phyloP scores from a whole-genome alignment of 2,888 invertebrate species.

The Horisme vitalbata region DNA sequence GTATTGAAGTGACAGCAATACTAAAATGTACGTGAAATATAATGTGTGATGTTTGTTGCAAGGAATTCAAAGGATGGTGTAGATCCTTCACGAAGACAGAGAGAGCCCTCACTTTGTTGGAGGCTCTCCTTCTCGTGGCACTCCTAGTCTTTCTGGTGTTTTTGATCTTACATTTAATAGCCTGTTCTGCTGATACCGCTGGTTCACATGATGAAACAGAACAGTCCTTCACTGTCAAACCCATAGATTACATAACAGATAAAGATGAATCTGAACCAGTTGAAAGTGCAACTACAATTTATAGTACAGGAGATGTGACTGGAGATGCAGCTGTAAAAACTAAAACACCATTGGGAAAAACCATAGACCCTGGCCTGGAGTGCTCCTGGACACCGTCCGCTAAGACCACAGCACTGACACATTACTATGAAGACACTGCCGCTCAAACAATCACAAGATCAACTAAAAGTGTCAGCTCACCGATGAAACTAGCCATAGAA shows the following conservation, averaged over 20 bases:
- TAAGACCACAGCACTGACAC: conserved; percentile 48
- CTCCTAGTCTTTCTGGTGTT: conserved; percentile 55
- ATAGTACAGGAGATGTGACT: background rate
- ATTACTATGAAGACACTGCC: conserved; percentile 43
- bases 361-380: conserved; percentile 28
- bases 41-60: conserved; percentile 61
- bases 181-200: conserved; percentile 37
- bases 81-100: conserved; percentile 65
- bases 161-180: conserved; percentile 57
- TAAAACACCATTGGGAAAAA: background rate
- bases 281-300: background rate
- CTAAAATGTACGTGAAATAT: conserved; percentile 38
- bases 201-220: background rate
- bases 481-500: background rate
- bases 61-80: conserved; percentile 63
- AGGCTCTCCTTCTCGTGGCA: conserved; percentile 49
- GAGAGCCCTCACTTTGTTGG: conserved; percentile 46
- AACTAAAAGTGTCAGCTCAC: background rate
- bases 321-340: too few relatives aligned
- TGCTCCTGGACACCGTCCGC: conserved; percentile 64
- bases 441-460: background rate
- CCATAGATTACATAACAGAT: too few relatives aligned
- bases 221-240: too few relatives aligned
- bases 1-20: conserved; percentile 17
- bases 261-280: too few relatives aligned